Evolutionary conservation across 2,888 invertebrate species (phyloP).

Genomic region (Anarsia innoxiella): DNA sequence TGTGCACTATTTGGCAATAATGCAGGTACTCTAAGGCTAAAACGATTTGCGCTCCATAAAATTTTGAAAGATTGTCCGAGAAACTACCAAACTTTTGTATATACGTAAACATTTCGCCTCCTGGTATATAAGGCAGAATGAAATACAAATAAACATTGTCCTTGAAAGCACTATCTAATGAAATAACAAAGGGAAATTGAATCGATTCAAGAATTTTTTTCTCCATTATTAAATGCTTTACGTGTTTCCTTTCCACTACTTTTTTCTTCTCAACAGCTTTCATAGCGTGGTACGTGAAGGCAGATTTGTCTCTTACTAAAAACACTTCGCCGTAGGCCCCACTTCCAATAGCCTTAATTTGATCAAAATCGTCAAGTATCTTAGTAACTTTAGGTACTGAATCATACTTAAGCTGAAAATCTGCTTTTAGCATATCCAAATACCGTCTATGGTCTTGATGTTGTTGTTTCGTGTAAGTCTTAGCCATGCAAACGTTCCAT

Average conservation of each 20-base stretch:
- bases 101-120: slow-evolving; percentile 90
- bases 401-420: slow-evolving; percentile 39
- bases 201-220: slow-evolving; percentile 89
- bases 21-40: slow-evolving; percentile 95
- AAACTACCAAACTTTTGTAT: slow-evolving; percentile 78
- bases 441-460: slow-evolving; percentile 50
- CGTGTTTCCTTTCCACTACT: slow-evolving; percentile 90
- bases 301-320: slow-evolving; percentile 78
- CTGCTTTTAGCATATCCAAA: slow-evolving; percentile 51
- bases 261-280: slow-evolving; percentile 90
- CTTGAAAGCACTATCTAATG: slow-evolving; percentile 87
- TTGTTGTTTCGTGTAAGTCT: slow-evolving; percentile 33
- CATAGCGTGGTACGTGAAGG: slow-evolving; percentile 85
- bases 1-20: slow-evolving; percentile 86
- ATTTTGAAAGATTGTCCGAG: slow-evolving; percentile 85
- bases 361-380: slow-evolving; percentile 77
- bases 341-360: slow-evolving; percentile 85
- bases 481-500: slow-evolving; percentile 47
- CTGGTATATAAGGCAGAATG: slow-evolving; percentile 86
- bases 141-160: slow-evolving; percentile 89
- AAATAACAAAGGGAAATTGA: slow-evolving; percentile 89
- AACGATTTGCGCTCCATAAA: slow-evolving; percentile 92
- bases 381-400: slow-evolving; percentile 26
- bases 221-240: slow-evolving; percentile 91
- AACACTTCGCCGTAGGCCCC: slow-evolving; percentile 95